phyloP scores from a whole-genome alignment of 1,140 invertebrate species.

The Magallana angulata region DNA sequence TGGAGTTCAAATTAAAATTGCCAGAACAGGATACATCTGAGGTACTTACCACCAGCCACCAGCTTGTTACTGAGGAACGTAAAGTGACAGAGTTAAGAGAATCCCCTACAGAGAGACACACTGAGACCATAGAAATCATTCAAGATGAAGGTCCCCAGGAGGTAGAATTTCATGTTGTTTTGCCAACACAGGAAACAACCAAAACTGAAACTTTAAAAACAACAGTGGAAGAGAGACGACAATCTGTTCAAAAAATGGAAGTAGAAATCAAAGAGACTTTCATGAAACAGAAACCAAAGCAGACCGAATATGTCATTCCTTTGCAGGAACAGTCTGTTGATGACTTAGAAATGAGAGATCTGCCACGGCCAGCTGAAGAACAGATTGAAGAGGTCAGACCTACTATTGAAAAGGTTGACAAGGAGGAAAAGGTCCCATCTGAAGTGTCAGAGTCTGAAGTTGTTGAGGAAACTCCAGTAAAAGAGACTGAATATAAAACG shows the following conservation, averaged over 20 bases:
- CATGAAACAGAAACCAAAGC: constrained; percentile 68
- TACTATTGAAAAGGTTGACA: constrained; percentile 64
- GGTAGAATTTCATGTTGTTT: constrained; percentile 64
- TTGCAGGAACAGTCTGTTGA: constrained; percentile 56
- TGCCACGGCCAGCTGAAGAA: constrained; percentile 68
- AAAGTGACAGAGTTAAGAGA: constrained; percentile 43
- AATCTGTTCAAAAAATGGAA: constrained; percentile 71
- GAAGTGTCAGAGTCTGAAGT: constrained; percentile 42
- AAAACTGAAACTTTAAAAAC: constrained; percentile 52
- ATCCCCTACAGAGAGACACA: constrained; percentile 63
- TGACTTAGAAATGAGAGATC: constrained; percentile 52
- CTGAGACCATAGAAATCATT: constrained; percentile 74
- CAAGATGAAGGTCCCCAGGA: constrained; percentile 62
- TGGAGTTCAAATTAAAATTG: constrained; percentile 67
- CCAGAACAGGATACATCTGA: constrained; percentile 67
- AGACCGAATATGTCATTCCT: constrained; percentile 68
- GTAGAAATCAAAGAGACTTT: constrained; percentile 72
- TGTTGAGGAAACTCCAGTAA: background rate
- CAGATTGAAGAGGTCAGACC: constrained; percentile 67
- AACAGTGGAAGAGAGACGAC: constrained; percentile 53
- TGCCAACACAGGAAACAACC: constrained; percentile 61
- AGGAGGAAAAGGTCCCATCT: constrained; percentile 51
- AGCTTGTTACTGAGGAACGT: constrained; percentile 63
- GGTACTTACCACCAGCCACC: constrained; percentile 67
- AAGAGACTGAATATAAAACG: background rate